These are phyloP conservation scores for Percopsis transmontana DNA, from an alignment of 2,113 vertebrate genomes.

Conservation along the genomic window DNA sequence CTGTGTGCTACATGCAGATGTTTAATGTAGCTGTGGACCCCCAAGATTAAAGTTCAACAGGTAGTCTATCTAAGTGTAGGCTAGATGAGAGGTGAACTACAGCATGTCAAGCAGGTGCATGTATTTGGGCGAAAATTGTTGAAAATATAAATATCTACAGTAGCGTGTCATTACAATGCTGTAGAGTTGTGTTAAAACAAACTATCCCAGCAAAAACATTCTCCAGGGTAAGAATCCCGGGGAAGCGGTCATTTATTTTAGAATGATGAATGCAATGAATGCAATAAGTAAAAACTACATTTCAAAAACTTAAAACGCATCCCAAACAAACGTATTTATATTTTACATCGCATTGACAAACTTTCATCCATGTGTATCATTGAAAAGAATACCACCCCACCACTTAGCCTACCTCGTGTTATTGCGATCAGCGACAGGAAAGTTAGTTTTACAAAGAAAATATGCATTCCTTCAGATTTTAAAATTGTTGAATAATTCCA, in stretches of 20 bases:
- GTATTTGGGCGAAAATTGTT: not conserved
- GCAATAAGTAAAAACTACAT: slow-evolving; percentile 17
- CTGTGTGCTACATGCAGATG: slow-evolving; percentile 31
- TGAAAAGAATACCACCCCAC: not conserved
- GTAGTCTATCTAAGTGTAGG: no score
- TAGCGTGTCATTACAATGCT: no score
- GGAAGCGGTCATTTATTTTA: not conserved
- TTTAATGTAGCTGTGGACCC: not conserved
- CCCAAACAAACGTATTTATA: not conserved
- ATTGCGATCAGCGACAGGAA: slow-evolving; percentile 69
- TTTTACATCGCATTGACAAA: not conserved
- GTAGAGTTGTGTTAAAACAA: no score
- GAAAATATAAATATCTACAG: not conserved
- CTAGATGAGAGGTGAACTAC: no score
- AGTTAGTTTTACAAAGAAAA: slow-evolving; percentile 74
- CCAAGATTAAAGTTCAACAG: no score
- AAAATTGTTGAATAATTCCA: slow-evolving; percentile 66
- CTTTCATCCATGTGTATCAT: not conserved
- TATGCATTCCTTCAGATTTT: slow-evolving; percentile 80
- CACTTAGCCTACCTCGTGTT: slow-evolving; percentile 76
- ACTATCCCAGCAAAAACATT: no score
- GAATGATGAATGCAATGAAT: not conserved
- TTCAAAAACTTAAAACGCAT: not conserved
- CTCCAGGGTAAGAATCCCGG: not conserved
- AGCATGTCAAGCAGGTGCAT: slow-evolving; percentile 14